These are phyloP conservation scores for Drosophila macrospina DNA, from an alignment of 2,888 invertebrate genomes.

Conservation along the genomic window DNA sequence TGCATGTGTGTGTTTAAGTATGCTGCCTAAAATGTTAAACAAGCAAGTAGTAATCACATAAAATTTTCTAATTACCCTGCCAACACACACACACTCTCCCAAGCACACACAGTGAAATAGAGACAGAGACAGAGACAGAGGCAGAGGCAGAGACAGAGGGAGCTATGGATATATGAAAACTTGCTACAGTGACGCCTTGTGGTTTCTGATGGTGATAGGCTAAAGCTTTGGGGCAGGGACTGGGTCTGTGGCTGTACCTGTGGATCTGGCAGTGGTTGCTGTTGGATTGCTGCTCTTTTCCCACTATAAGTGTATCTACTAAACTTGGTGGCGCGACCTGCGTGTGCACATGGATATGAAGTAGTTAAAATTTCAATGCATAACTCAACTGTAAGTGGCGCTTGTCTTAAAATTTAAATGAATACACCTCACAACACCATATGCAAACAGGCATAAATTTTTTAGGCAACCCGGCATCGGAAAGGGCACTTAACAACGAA, in stretches of 20 bases:
- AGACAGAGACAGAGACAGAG: constrained; percentile 3
- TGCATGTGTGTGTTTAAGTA: constrained; percentile 33
- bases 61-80: constrained; percentile 81
- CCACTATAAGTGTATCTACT: constrained; percentile 14
- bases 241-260: constrained; percentile 1
- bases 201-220: constrained; percentile 7
- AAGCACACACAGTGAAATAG: constrained; percentile 39
- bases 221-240: background rate
- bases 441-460: constrained; percentile 45
- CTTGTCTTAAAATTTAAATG: constrained; percentile 73
- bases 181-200: constrained; percentile 30
- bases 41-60: constrained; percentile 73
- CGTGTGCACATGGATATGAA: constrained; percentile 41
- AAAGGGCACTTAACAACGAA: constrained; percentile 27
- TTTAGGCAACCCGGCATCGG: constrained; percentile 36
- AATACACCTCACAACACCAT: constrained; percentile 48
- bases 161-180: constrained; percentile 16
- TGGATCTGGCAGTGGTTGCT: background rate
- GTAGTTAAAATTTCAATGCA: constrained; percentile 70
- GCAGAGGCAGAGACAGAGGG: constrained; percentile 9
- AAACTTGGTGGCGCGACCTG: constrained; percentile 10
- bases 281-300: background rate
- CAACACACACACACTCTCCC: constrained; percentile 3
- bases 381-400: constrained; percentile 62
- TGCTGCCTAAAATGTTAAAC: constrained; percentile 44